phyloP scores from a whole-genome alignment of 2,888 invertebrate species.

The Pomacea canaliculata region DNA sequence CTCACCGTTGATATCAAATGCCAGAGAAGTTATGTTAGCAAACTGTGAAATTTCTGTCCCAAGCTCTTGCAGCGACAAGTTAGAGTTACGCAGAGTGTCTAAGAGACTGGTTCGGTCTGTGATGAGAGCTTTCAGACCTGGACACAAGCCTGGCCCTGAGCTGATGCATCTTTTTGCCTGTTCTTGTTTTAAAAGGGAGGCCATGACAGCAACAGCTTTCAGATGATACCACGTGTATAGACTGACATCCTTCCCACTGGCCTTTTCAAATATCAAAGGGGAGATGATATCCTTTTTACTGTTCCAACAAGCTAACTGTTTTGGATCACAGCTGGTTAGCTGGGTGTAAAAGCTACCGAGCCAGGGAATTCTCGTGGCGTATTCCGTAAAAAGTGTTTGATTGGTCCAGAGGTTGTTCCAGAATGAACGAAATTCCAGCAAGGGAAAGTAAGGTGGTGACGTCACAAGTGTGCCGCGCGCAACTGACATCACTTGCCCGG shows the following conservation, averaged over 20 bases:
- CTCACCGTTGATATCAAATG: slow-evolving; percentile 9
- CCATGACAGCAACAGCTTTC: background rate
- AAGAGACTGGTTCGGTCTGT: background rate
- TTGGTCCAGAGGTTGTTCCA: too few species aligned
- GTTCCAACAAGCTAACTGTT: too few species aligned
- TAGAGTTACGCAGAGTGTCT: background rate
- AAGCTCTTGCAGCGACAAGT: background rate
- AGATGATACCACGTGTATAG: background rate
- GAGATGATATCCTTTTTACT: background rate
- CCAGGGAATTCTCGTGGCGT: too few species aligned
- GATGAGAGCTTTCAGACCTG: background rate
- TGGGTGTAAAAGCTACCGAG: too few species aligned
- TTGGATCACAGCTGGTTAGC: too few species aligned
- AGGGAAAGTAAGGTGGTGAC: too few species aligned
- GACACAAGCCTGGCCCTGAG: background rate
- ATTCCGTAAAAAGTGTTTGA: too few species aligned
- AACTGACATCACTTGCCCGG: too few species aligned
- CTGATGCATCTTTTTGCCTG: background rate
- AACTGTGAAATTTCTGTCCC: background rate
- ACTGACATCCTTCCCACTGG: background rate
- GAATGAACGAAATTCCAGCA: too few species aligned
- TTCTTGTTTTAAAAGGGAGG: background rate
- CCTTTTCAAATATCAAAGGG: background rate
- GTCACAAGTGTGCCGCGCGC: too few species aligned
- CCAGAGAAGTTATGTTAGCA: background rate